phyloP scores from a whole-genome alignment of 2,888 invertebrate species.

The Oxytorus armatus region DNA sequence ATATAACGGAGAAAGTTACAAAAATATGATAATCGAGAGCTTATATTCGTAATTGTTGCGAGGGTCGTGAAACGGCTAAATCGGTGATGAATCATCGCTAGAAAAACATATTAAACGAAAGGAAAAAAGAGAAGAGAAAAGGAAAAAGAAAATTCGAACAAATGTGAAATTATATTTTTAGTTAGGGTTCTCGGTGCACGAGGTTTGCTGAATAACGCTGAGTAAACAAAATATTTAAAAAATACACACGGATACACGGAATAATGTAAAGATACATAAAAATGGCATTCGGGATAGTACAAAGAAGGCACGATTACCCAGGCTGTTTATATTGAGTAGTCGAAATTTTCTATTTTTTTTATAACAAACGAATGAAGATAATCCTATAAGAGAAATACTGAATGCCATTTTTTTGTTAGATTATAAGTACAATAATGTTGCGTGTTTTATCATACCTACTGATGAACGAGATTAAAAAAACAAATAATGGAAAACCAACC shows the following conservation, averaged over 20 bases:
- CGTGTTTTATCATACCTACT: conserved; percentile 74
- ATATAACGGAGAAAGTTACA: background rate
- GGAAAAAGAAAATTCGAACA: conserved; percentile 64
- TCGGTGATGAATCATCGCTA: conserved; percentile 73
- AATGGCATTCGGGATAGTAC: conserved; percentile 85
- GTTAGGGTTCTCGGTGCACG: conserved; percentile 77
- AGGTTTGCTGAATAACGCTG: conserved; percentile 45
- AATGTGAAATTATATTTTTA: conserved; percentile 81
- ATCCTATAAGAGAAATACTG: conserved; percentile 81
- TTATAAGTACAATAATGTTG: conserved; percentile 76
- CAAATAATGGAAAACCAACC: background rate
- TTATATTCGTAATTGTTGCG: conserved; percentile 68
- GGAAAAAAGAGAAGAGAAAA: conserved; percentile 50
- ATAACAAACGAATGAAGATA: conserved; percentile 79
- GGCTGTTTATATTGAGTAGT: conserved; percentile 82
- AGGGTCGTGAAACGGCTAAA: conserved; percentile 70
- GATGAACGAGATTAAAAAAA: conserved; percentile 26
- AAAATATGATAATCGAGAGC: conserved; percentile 13
- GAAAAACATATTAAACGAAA: conserved; percentile 43
- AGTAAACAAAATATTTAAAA: conserved; percentile 48
- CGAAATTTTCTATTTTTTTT: conserved; percentile 85
- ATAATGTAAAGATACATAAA: conserved; percentile 72
- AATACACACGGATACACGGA: conserved; percentile 34
- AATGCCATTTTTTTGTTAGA: conserved; percentile 83
- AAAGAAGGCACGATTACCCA: conserved; percentile 80